Evolutionary conservation across 1,140 invertebrate genomes (phyloP).

Genomic region (Chironomus striatipennis): DNA sequence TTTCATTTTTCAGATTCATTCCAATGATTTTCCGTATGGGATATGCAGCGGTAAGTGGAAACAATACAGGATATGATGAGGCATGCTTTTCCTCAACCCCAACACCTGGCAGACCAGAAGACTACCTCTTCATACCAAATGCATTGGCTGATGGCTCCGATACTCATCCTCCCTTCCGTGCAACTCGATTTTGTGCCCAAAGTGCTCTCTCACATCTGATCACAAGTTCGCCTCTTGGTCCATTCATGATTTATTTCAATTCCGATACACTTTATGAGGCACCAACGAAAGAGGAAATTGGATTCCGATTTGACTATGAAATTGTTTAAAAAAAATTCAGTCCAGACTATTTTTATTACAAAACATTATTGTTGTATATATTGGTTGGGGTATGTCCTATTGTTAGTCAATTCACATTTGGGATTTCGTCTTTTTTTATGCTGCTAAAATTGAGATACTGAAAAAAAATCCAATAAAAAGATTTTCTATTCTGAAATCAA

Average conservation of each 20-base stretch:
- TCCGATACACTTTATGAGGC: conserved; percentile 32
- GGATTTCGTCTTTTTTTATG: no score
- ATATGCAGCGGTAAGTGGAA: conserved; percentile 32
- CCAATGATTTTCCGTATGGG: conserved; percentile 26
- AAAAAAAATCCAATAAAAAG: no score
- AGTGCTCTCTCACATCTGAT: not conserved
- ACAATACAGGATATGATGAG: conserved; percentile 31
- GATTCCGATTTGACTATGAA: conserved; percentile 11
- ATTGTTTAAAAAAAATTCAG: not conserved
- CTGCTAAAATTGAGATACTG: no score
- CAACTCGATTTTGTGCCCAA: conserved; percentile 26
- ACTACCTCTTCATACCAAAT: conserved; percentile 46
- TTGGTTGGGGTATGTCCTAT: no score
- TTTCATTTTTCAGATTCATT: conserved; percentile 18
- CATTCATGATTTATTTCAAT: conserved; percentile 42
- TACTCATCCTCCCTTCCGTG: conserved; percentile 30
- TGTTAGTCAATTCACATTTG: no score
- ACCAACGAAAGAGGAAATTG: not conserved
- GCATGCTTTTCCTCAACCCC: conserved; percentile 32
- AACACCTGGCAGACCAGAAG: conserved; percentile 36
- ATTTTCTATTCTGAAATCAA: not conserved
- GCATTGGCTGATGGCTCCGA: conserved; percentile 35
- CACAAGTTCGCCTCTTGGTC: conserved; percentile 41
- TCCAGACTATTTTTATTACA: conserved; percentile 1
- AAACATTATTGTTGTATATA: not conserved